Base-by-base conservation (phyloP, 2,888 invertebrate genomes). In the Trissolcus brochymenae region DNA sequence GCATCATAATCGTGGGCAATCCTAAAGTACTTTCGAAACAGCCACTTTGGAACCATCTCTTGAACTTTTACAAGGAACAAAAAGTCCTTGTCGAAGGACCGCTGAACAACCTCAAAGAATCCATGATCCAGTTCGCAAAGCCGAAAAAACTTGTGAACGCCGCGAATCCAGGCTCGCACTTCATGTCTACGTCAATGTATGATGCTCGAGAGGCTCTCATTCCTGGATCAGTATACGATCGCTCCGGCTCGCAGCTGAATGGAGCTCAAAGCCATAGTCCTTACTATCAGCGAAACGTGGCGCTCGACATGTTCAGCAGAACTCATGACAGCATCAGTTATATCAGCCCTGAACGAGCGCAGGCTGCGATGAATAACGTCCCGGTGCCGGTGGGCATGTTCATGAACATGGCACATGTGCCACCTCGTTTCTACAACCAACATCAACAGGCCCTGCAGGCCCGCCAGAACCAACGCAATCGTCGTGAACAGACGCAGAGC, bases 21-120 rank as follows among this genome's bases (percentile, higher is more conserved):
- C 99, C 99, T 0, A 99, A 99, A 90, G 98, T 99, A 14, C 91
- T 99, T 2, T 97, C 98, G 6, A 98, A 98, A 90, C 99, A 99
- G 90, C 97, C 97, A 0, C 91, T 99, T 1, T 99, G 99, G 99
- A 98, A 99, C 89, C 98, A 99, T 87, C 91, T 99, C 82, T 91
- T 99, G 76, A 97, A 96, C 50, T 98, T 98, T 88, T 99, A 98
- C 91, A 99, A 99, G 89, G 99, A 99, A 88, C 96, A 98, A 80
- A 96, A 97, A 87, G 96, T 97, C 46, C 91, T 99, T 16, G 98
- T 99, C 4, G 99, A 99, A 90, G 99, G 99, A 0, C 98, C 99
- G 0, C 91, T 99, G 41, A 98, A 97, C 82, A 99, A 99, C 89
- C 91, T 99, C 65, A 98, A 98, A 86, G 98, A 98, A 89, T 97